phyloP scores from a whole-genome alignment of 2,888 invertebrate species.

The Agrypnus murinus region DNA sequence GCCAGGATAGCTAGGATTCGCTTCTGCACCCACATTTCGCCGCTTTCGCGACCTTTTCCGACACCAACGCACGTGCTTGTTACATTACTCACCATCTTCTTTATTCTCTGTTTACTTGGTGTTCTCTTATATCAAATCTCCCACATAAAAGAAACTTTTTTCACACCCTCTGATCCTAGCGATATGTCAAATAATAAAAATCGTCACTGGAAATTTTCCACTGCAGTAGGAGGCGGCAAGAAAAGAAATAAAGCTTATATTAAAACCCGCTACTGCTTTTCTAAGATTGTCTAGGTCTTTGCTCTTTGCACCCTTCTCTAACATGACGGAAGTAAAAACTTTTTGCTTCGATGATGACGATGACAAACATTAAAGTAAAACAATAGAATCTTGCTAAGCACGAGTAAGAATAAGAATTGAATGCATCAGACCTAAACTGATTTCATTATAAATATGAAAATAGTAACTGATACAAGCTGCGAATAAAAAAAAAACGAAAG shows the following conservation, averaged over 20 bases:
- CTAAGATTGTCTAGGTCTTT: neutral
- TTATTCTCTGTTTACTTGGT: constrained; percentile 11
- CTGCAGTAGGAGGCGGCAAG: too few relatives aligned
- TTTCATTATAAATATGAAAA: neutral
- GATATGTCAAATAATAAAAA: constrained; percentile 6
- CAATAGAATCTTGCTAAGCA: constrained; percentile 8
- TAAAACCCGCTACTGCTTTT: neutral
- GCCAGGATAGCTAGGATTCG: constrained; percentile 4
- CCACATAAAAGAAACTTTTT: neutral
- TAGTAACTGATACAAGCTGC: neutral
- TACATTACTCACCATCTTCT: constrained; percentile 11
- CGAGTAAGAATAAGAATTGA: constrained; percentile 16
- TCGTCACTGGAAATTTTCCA: neutral
- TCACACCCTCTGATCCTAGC: neutral
- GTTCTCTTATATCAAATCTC: constrained; percentile 3
- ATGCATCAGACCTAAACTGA: constrained; percentile 6
- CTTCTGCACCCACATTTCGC: constrained; percentile 6
- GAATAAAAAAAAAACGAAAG: neutral
- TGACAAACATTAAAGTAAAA: constrained; percentile 11
- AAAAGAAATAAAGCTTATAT: neutral
- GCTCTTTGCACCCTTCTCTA: constrained; percentile 7
- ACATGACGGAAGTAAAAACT: constrained; percentile 5
- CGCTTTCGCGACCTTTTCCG: constrained; percentile 16
- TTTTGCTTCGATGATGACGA: constrained; percentile 8
- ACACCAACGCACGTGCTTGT: constrained; percentile 8